Base-by-base conservation (phyloP, 2,888 invertebrate species). In the Mythimna loreyi region DNA sequence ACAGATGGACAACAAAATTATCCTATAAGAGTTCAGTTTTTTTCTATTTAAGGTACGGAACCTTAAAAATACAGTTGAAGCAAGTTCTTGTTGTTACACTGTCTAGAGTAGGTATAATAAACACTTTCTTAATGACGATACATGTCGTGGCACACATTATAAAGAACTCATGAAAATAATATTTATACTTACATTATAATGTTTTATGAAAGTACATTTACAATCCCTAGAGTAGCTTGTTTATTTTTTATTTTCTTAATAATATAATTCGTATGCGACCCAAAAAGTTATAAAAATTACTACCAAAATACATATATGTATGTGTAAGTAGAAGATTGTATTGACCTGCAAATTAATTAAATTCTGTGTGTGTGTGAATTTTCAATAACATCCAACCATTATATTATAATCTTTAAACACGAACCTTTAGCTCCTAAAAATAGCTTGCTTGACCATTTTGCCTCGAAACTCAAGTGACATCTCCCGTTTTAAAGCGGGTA, bases 31-130 rank as follows among this genome's bases (percentile, higher is more conserved):
- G n/a, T n/a, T n/a, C n/a, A n/a, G n/a, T n/a, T n/a, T n/a, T n/a
- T n/a, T n/a, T n/a, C n/a, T n/a, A n/a, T n/a, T n/a, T n/a, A n/a
- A n/a, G n/a, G n/a, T n/a, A n/a, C n/a, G n/a, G n/a, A n/a, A n/a
- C n/a, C n/a, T n/a, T n/a, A n/a, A n/a, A n/a, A 36, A 47, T 30
- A 47, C 40, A 59, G n/a, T 3, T 33, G 43, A 19, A 49, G 13
- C 16, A 49, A 49, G 11, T 69, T 43, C 16, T 49, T 47, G 33
- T 33, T 55, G 25, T 25, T 11, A 25, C n/a, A n/a, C 6, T n/a
- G 40, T 69, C 47, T 68, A 45, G 52, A 55, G 45, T 23, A 2
- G 19, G 21, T 65, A n/a, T 67, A 57, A 59, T 69, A 52, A 28
- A 36, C 28, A 55, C 23, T 30, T 28, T 66, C 16, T 55, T 21